phyloP scores from a whole-genome alignment of 2,888 invertebrate genomes.

The Apomyelois bistriatella region DNA sequence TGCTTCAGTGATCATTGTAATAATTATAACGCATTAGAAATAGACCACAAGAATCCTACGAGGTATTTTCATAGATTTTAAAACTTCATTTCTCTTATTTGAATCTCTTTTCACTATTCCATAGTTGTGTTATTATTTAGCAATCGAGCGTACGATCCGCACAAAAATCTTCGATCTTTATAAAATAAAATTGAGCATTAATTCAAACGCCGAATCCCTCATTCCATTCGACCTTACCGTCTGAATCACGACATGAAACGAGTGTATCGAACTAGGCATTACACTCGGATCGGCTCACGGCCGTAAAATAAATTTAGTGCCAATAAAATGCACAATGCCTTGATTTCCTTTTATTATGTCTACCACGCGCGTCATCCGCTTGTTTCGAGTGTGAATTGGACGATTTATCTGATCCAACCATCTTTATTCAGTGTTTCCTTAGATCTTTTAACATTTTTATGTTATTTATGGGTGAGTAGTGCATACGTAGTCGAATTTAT shows the following conservation, averaged over 20 bases:
- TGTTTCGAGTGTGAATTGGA: constrained; percentile 4
- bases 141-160: too few species aligned
- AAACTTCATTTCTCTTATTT: too few species aligned
- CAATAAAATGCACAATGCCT: constrained; percentile 56
- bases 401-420: neutral
- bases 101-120: too few species aligned
- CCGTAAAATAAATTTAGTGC: constrained; percentile 56
- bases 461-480: neutral
- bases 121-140: too few species aligned
- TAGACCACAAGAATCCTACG: too few species aligned
- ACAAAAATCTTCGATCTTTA: too few species aligned
- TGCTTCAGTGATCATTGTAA: too few species aligned
- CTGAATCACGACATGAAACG: neutral
- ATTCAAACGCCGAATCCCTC: neutral
- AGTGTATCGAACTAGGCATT: constrained; percentile 3
- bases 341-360: constrained; percentile 60
- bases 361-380: constrained; percentile 43
- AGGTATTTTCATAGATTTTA: too few species aligned
- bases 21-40: too few species aligned
- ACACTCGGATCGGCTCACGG: constrained; percentile 23
- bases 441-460: neutral
- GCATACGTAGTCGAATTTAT: neutral
- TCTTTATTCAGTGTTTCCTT: neutral
- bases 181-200: neutral
- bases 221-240: neutral